Base-by-base conservation (phyloP, 1,140 invertebrate genomes). In the Drosophila neocordata region DNA sequence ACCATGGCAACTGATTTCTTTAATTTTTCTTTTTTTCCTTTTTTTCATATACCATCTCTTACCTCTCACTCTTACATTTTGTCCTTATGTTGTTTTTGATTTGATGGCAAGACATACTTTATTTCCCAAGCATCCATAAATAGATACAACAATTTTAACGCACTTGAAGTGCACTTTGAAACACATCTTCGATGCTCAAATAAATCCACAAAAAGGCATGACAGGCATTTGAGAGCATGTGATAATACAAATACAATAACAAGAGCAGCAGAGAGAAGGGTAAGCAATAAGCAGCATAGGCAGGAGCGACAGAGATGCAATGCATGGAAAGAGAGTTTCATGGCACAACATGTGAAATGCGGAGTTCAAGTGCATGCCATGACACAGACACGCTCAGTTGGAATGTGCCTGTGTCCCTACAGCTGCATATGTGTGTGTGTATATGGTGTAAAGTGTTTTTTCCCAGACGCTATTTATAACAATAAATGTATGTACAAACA, bases 61-160 rank as follows among this genome's bases (percentile, higher is more conserved):
- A 7, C 9, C 31, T 57, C 18, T n/a, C 31, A 35, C 55, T 8
- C 9, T 18, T 7, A 3, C 2, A n/a, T 18, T 52, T 15, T 34
- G 9, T 57, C 13, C 51, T 12, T 58, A 15, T 15, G 31, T 22
- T 38, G 18, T 0, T 12, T 9, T 24, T 41, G 52, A 27, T 38
- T 52, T 41, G 59, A 55, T 77, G 76, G 73, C 64, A 71, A 73
- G 60, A 51, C 38, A 44, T 63, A 38, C 48, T 52, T 67, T 85
- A 87, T 89, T 31, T 89, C 85, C 87, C 85, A 89, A 87, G 85
- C 74, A 65, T n/a, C 81, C 83, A 77, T 79, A 89, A 85, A 89
- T 89, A 89, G 85, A 81, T 65, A 18, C 51, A 59, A 82, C 18
- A 48, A 74, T 82, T 77, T 83, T 69, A 82, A 58, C 83, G 81